Percentiles rank a stretch among this genome's conserved stretches.
phyloP scores from a whole-genome alignment of 92 coral and sea anemone genomes.

The Epizoanthus illoricatus region DNA sequence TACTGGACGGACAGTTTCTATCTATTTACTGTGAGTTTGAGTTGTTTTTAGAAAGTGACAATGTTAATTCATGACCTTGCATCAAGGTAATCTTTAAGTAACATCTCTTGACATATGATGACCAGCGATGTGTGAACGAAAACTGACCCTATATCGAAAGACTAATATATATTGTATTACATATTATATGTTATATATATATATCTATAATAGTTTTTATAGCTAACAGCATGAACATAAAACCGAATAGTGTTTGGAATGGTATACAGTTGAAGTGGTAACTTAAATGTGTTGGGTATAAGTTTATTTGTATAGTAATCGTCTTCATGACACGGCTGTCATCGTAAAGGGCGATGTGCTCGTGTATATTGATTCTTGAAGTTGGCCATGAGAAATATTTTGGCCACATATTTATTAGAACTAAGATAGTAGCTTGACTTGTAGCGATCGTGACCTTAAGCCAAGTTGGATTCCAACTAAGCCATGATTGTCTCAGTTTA shows the following conservation, averaged over 20 bases:
- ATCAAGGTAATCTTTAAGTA: no score
- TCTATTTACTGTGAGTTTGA: neutral
- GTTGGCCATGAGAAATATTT: neutral
- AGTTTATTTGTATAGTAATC: neutral
- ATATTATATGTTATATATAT: neutral
- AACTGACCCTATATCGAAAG: neutral
- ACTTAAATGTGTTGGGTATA: neutral
- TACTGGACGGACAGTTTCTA: no score
- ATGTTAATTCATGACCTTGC: constrained; percentile 3
- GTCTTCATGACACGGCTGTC: neutral
- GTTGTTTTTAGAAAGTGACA: neutral
- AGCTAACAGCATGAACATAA: neutral
- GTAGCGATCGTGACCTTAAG: neutral
- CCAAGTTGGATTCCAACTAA: neutral
- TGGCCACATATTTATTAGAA: neutral
- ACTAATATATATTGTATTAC: neutral
- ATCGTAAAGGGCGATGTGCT: neutral
- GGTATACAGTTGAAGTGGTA: no score
- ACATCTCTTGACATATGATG: neutral
- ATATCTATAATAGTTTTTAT: neutral
- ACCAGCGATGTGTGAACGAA: constrained; percentile 3
- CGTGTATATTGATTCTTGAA: neutral
- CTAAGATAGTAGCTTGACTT: neutral
- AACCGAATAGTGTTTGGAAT: neutral
- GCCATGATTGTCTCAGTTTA: neutral